Percentiles rank a stretch among this genome's conserved stretches.
Conservation (phyloP, 2,113 vertebrate species). For the Thoracochromis brauschi region DNA sequence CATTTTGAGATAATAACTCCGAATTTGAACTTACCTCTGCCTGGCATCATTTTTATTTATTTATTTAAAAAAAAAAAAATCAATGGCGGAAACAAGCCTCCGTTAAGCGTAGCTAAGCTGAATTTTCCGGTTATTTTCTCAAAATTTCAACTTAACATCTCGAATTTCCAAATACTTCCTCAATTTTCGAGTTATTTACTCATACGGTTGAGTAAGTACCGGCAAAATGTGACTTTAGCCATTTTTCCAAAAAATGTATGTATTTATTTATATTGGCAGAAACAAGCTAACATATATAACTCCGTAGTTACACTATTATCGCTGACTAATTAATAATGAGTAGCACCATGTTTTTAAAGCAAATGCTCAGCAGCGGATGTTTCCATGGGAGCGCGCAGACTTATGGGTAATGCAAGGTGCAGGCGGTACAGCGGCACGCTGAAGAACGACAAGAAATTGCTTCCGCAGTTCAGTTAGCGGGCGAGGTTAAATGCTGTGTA, state of each 20-base stretch:
- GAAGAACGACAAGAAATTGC: constrained; percentile 58
- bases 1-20: background rate
- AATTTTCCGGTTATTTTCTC: background rate
- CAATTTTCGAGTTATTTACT: background rate
- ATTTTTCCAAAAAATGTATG: background rate
- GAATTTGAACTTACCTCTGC: background rate
- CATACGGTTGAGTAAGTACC: background rate
- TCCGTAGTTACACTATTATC: background rate
- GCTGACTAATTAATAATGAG: background rate
- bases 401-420: constrained; percentile 69
- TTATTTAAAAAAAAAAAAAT: accelerated
- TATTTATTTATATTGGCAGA: background rate
- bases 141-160: background rate
- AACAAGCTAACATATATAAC: background rate
- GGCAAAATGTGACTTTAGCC: background rate
- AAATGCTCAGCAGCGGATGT: constrained; percentile 24
- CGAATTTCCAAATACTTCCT: background rate
- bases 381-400: constrained; percentile 28
- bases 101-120: background rate
- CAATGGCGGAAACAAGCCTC: background rate
- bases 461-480: constrained; percentile 17
- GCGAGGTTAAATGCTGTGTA: background rate
- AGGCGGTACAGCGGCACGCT: constrained; percentile 14
- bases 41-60: background rate
- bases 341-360: background rate